A percentile compares a stretch with the other conserved stretches of the same genome.
Evolutionary conservation across 2,113 vertebrate genomes (phyloP).

Genomic region (Nibea albiflora): DNA sequence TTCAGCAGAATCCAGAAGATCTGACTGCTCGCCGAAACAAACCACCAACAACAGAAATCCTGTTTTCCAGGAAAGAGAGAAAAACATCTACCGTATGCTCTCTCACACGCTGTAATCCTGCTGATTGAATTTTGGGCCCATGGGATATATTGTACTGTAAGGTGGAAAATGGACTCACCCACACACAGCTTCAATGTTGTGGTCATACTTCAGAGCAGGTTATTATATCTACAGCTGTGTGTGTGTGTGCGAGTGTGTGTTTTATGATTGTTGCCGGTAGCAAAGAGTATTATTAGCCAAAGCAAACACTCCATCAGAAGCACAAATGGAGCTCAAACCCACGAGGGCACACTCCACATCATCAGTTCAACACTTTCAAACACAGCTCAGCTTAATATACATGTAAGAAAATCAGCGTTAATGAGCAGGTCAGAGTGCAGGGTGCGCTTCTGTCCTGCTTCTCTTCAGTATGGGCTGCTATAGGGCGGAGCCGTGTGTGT

Average conservation of each 20-base stretch:
- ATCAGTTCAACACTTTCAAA: neutral
- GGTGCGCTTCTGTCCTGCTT: too few relatives aligned
- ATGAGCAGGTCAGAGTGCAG: too few relatives aligned
- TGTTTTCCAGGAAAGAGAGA: slow-evolving; percentile 27
- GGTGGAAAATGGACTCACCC: slow-evolving; percentile 58
- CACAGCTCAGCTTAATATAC: neutral
- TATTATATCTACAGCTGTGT: slow-evolving; percentile 36
- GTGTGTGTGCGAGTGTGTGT: slow-evolving; percentile 9
- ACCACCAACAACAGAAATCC: neutral
- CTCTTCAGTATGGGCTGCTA: too few relatives aligned
- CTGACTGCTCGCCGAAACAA: slow-evolving; percentile 30
- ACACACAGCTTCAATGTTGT: neutral
- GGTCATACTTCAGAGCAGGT: slow-evolving; percentile 52
- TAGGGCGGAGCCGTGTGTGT: too few relatives aligned
- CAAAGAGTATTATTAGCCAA: slow-evolving; percentile 38
- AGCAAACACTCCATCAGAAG: slow-evolving; percentile 53
- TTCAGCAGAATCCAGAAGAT: slow-evolving; percentile 31
- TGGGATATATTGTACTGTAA: slow-evolving; percentile 43
- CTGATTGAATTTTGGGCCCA: slow-evolving; percentile 59
- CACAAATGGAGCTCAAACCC: slow-evolving; percentile 44
- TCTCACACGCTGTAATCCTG: slow-evolving; percentile 19
- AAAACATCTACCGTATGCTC: neutral
- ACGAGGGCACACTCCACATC: slow-evolving; percentile 2
- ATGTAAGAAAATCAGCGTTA: neutral
- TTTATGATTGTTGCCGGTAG: slow-evolving; percentile 17